Percentiles rank a stretch among this genome's conserved stretches.
Conservation (phyloP, 2,888 invertebrate species). For the Meteorus colon region DNA sequence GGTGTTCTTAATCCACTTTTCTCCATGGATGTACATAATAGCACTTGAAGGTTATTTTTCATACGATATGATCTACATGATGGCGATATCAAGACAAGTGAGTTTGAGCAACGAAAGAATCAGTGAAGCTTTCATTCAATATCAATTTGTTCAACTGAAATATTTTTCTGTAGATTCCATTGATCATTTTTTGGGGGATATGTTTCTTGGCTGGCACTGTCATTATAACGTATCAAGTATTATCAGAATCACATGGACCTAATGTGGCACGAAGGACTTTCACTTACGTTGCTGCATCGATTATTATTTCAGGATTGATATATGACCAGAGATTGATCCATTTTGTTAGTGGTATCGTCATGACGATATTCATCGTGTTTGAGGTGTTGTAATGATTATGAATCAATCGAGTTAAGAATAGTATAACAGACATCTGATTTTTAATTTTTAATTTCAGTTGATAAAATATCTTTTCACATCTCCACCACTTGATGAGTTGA, state of each 20-base stretch:
- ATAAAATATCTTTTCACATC: slow-evolving; percentile 80
- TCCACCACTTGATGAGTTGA: slow-evolving; percentile 80
- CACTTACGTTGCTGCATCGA: slow-evolving; percentile 85
- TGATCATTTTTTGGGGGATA: slow-evolving; percentile 77
- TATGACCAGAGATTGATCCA: slow-evolving; percentile 83
- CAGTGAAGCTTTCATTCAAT: slow-evolving; percentile 18
- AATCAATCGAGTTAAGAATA: not conserved
- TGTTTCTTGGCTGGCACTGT: slow-evolving; percentile 75
- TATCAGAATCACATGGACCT: slow-evolving; percentile 77
- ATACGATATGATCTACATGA: slow-evolving; percentile 76
- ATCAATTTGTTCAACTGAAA: slow-evolving; percentile 21
- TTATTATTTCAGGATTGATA: slow-evolving; percentile 87
- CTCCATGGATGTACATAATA: slow-evolving; percentile 74
- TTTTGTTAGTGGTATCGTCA: slow-evolving; percentile 84
- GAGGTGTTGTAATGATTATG: slow-evolving; percentile 78
- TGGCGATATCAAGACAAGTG: slow-evolving; percentile 74
- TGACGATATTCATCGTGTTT: slow-evolving; percentile 82
- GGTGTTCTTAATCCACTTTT: slow-evolving; percentile 67
- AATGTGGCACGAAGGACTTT: slow-evolving; percentile 87
- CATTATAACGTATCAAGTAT: slow-evolving; percentile 75
- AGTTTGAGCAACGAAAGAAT: slow-evolving; percentile 54
- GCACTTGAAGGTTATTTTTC: slow-evolving; percentile 74
- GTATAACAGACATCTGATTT: not conserved
- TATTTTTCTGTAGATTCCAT: slow-evolving; percentile 74
- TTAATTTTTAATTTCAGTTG: slow-evolving; percentile 75